These are phyloP conservation scores for Monodelphis domestica DNA, from an alignment of 2,797 vertebrate genomes.

Conservation along the genomic window DNA sequence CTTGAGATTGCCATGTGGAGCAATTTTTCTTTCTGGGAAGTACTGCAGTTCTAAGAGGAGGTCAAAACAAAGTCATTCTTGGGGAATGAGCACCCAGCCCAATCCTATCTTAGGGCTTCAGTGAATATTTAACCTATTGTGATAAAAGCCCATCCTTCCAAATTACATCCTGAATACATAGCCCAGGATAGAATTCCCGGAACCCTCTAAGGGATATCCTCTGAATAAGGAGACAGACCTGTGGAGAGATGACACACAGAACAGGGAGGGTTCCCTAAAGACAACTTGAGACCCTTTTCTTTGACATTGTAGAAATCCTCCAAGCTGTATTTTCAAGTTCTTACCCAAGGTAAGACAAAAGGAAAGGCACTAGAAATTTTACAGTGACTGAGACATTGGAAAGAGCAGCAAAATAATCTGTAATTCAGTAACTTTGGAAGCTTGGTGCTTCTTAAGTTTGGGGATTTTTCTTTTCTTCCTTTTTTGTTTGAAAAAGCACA, in stretches of 20 bases:
- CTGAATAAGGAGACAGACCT: not conserved
- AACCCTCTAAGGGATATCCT: not conserved
- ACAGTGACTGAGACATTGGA: not conserved
- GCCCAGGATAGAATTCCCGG: not conserved
- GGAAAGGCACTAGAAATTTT: not conserved
- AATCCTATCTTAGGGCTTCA: not conserved
- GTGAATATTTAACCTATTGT: not conserved
- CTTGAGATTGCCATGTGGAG: slow-evolving; percentile 39
- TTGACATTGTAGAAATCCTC: not conserved
- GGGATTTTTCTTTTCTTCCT: slow-evolving; percentile 1
- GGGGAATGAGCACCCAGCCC: too few relatives aligned
- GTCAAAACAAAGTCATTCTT: not conserved
- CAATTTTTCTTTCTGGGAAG: not conserved
- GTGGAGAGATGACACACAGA: not conserved
- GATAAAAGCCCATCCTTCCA: not conserved
- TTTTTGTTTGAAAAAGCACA: slow-evolving; percentile 23
- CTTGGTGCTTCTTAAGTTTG: not conserved
- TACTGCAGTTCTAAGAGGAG: too few relatives aligned
- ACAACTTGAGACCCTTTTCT: not conserved
- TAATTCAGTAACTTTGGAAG: slow-evolving; percentile 5
- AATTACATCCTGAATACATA: not conserved
- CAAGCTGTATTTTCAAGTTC: not conserved
- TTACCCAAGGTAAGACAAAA: not conserved
- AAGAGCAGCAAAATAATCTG: not conserved
- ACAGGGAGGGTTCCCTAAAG: not conserved